Evolutionary conservation across 1,140 invertebrate genomes (phyloP).

Genomic region (Ectropis grisescens): DNA sequence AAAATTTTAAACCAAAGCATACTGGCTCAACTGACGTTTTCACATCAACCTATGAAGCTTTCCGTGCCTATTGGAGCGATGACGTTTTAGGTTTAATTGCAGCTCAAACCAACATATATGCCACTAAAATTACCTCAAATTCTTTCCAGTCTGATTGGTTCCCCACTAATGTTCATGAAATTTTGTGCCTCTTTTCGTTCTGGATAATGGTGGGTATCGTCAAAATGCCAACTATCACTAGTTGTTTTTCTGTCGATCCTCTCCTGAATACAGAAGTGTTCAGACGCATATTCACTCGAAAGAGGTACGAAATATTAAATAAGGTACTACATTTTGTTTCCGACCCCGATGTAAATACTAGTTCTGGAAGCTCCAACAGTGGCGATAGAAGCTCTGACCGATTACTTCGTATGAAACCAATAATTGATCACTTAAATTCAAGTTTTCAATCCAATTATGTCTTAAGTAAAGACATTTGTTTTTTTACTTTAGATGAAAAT

Average conservation of each 20-base stretch:
- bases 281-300: conserved; percentile 4
- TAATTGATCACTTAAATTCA: conserved; percentile 11
- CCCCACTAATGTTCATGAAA: conserved; percentile 9
- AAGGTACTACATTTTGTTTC: conserved; percentile 1
- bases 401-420: conserved; percentile 6
- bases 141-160: conserved; percentile 2
- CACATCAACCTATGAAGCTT: conserved; percentile 5
- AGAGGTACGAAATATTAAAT: conserved; percentile 4
- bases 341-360: not conserved
- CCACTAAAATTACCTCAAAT: no score
- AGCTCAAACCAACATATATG: no score
- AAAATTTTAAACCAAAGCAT: no score
- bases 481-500: conserved; percentile 9
- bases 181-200: conserved; percentile 11
- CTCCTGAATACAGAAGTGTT: conserved; percentile 7
- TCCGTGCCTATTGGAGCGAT: no score
- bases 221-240: conserved; percentile 10
- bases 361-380: no score
- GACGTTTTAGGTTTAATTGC: no score
- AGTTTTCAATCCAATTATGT: conserved; percentile 11
- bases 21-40: conserved; percentile 2
- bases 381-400: conserved; percentile 2
- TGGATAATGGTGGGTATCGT: conserved; percentile 14
- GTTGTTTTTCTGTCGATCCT: conserved; percentile 9
- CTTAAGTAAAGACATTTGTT: conserved; percentile 10